Evolutionary conservation across 2,797 vertebrate genomes (phyloP).

Genomic region (Falco rusticolus): DNA sequence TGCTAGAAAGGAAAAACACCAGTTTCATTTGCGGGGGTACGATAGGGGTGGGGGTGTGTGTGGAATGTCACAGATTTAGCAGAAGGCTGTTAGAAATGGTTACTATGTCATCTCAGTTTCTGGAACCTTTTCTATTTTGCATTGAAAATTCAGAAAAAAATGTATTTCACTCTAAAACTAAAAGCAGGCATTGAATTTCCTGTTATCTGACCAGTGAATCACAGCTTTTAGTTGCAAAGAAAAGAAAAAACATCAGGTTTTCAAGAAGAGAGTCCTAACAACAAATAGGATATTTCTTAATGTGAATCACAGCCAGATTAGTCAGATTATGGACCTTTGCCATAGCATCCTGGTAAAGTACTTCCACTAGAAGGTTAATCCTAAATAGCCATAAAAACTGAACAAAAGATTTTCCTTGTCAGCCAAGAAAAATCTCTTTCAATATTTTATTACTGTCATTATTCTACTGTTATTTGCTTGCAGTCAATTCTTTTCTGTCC

Average conservation of each 20-base stretch:
- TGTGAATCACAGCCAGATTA: neutral
- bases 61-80: neutral
- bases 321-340: neutral
- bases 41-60: no score
- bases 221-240: neutral
- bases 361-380: neutral
- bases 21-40: neutral
- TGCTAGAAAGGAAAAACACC: neutral
- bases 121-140: neutral
- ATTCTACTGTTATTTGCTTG: neutral
- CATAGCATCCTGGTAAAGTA: neutral
- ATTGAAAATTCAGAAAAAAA: neutral
- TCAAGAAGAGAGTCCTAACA: neutral
- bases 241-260: neutral
- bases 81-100: neutral
- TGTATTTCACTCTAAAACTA: neutral
- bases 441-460: neutral
- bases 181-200: neutral
- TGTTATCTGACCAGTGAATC: neutral
- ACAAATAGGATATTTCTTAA: neutral
- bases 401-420: neutral
- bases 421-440: neutral
- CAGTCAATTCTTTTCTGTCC: neutral
- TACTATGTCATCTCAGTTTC: neutral
- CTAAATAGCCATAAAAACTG: neutral